Evolutionary conservation across 1,140 invertebrate genomes (phyloP).

Genomic region (Pachyrhynchus sulphureomaculatus): DNA sequence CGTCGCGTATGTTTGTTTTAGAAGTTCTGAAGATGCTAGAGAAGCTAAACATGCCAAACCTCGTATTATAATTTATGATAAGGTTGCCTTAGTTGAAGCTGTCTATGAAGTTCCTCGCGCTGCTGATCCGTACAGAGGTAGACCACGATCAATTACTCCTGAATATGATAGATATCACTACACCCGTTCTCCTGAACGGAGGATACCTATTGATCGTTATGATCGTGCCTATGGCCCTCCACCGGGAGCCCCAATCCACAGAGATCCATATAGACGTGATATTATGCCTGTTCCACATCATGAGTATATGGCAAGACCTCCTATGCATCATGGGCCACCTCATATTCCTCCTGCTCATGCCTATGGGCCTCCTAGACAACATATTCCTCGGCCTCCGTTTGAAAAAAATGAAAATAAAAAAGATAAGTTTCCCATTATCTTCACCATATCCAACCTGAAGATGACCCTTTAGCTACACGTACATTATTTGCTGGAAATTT

Average conservation of each 20-base stretch:
- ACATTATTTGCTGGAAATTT: constrained; percentile 98
- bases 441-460: constrained; percentile 93
- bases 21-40: constrained; percentile 89
- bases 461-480: constrained; percentile 93
- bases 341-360: constrained; percentile 71
- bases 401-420: constrained; percentile 86
- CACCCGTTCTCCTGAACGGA: constrained; percentile 68
- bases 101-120: constrained; percentile 78
- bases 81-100: constrained; percentile 88
- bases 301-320: constrained; percentile 73
- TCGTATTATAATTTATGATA: constrained; percentile 90
- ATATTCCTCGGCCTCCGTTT: constrained; percentile 66
- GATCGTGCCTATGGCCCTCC: constrained; percentile 77
- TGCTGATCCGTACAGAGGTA: constrained; percentile 63
- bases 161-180: constrained; percentile 74
- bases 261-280: constrained; percentile 70
- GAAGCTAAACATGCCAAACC: constrained; percentile 94
- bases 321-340: constrained; percentile 71
- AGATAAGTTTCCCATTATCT: constrained; percentile 96
- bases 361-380: constrained; percentile 68
- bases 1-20: constrained; percentile 94
- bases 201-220: constrained; percentile 70
- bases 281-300: constrained; percentile 70
- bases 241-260: constrained; percentile 68
- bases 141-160: constrained; percentile 58